Evolutionary conservation across 2,888 invertebrate species (phyloP), one percentile per base, ranked within the genome.

Genomic region (Masnerella sp.): DNA sequence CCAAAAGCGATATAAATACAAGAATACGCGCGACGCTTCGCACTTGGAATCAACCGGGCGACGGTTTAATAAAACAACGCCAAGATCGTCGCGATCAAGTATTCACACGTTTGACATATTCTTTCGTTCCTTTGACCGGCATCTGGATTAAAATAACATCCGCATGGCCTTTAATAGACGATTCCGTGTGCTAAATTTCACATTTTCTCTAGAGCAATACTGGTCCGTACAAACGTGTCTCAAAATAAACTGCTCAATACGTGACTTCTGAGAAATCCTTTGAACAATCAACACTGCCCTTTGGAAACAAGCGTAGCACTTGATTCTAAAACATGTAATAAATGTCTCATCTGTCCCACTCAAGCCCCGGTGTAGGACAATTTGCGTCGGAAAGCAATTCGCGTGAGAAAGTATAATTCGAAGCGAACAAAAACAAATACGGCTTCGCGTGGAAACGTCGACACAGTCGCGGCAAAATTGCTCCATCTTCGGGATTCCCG

Each of bases 221-320:
- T 65, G 59, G 47, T 32, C 45, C 51, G 65, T 65, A 65, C 71
- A 52, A 64, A 64, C 58, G 58, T 59, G 38, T 58, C 56, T 45
- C 59, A 40, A 65, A 72, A 67, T 67, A 72, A 67, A 67, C 72
- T 67, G 72, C 72, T 72, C 67, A 72, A 72, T 72, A 64, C 64
- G 64, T 64, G 64, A 71, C 71, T 59, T 65, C 52, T 52, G 43
- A 59, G 34, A 20, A 52, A 47, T 52, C 59, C 64, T 71, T 71
- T 71, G 65, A 64, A 71, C 71, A 71, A 71, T 65, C 71, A 71
- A 65, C 70, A 59, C 71, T 71, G 59, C 65, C 65, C 64, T 42
- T 65, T 49, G 28, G 49, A 65, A 71, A 43, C 47, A 56, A 71
- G 52, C 38, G 36, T 52, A 52, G 34, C 36, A 59, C 51, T 71